Percentiles rank a stretch among this genome's conserved stretches.
These are phyloP conservation scores for Cyanoramphus novaezelandiae DNA, from an alignment of 2,113 vertebrate genomes.

Conservation along the genomic window DNA sequence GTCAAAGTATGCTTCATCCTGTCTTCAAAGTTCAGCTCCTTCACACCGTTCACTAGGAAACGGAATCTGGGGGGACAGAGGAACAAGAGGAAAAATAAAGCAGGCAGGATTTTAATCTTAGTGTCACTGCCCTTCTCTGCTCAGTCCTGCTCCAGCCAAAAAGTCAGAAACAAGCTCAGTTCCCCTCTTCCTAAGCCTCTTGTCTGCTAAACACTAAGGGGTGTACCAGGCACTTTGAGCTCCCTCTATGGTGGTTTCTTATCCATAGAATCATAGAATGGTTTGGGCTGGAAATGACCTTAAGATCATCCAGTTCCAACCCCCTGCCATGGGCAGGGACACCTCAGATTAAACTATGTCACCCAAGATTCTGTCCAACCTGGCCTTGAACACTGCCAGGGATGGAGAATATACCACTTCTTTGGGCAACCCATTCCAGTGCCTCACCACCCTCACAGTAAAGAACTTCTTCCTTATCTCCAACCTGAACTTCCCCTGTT, in stretches of 20 bases:
- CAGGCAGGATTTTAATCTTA: background rate
- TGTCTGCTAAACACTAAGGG: background rate
- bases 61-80: background rate
- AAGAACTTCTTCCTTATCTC: background rate
- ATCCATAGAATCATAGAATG: background rate
- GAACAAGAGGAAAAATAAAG: background rate
- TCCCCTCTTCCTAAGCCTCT: background rate
- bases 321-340: too few relatives aligned
- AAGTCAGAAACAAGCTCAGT: background rate
- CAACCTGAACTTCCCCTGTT: background rate
- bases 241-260: background rate
- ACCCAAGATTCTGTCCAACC: background rate
- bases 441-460: too few relatives aligned
- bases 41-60: background rate
- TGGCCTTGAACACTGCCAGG: background rate
- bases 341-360: background rate
- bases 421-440: background rate
- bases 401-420: background rate
- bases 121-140: background rate
- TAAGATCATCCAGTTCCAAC: too few relatives aligned
- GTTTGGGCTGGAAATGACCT: too few relatives aligned
- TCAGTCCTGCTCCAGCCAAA: background rate
- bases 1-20: background rate
- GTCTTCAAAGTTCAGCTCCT: background rate
- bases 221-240: background rate